phyloP scores from a whole-genome alignment of 1,140 invertebrate genomes.

The Habropoda laboriosa region DNA sequence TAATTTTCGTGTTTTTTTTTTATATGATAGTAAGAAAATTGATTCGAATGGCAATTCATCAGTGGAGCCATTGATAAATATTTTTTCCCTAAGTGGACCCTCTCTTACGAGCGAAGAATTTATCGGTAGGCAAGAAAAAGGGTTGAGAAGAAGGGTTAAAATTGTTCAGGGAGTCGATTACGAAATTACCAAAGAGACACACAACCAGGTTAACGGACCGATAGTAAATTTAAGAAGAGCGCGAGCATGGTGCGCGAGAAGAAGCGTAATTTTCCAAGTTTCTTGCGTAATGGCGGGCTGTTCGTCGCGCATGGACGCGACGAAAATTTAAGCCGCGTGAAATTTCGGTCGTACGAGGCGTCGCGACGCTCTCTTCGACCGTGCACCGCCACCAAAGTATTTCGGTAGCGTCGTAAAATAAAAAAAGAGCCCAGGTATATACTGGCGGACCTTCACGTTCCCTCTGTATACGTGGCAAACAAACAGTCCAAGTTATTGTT shows the following conservation, averaged over 20 bases:
- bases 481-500: background rate
- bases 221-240: background rate
- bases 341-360: background rate
- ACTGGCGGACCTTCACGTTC: background rate
- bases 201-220: background rate
- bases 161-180: background rate
- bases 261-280: conserved; percentile 1
- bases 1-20: too few species aligned
- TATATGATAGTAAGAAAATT: too few species aligned
- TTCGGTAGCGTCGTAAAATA: conserved; percentile 29
- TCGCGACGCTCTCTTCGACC: background rate
- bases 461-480: background rate
- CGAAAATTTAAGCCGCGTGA: conserved; percentile 15
- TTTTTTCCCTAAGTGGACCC: too few species aligned
- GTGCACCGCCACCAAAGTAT: conserved; percentile 19
- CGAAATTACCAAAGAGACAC: background rate
- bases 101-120: too few species aligned
- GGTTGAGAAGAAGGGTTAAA: background rate
- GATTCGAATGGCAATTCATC: too few species aligned
- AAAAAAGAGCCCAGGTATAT: background rate
- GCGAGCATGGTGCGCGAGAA: background rate
- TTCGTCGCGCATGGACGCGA: background rate
- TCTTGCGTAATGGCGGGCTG: background rate
- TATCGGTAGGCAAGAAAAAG: background rate
- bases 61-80: too few species aligned